Evolutionary conservation across 2,888 invertebrate species (phyloP), one percentile per base, ranked within the genome.

Genomic region (Pimpla rufipes): DNA sequence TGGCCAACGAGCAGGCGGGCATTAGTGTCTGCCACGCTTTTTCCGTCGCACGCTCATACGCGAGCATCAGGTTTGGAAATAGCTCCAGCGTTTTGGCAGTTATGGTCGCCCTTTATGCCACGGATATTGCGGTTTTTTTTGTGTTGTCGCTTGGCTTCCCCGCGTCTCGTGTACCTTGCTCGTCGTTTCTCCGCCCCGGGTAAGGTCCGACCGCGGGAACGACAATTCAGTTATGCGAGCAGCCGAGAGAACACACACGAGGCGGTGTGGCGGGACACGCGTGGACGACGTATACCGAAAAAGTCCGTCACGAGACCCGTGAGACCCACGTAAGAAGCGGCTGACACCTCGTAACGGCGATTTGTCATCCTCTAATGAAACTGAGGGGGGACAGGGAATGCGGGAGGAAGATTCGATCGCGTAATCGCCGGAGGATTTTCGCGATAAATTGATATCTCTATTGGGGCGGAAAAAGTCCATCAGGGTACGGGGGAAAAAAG

Each of bases 11-110:
- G 78, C 45, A n/a, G 62, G 29, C 73, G 50, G 45, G 55, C 74
- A 78, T 82, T 79, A 68, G 74, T 64, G 74, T 82, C 74, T 64
- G 68, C 74, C 68, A 74, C 55, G 67, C 18, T 59, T 77, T 76
- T 81, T 62, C 62, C 40, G n/a, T 16, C 16, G n/a, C 37, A 18
- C 45, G 16, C 37, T 35, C 42, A 5, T 16, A 47, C 57, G 11
- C n/a, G 21, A 47, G 35, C 42, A 29, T 35, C 35, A 70, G 55
- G 47, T 47, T 57, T 18, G 16, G 47, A 13, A 57, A 45, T 45
- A 68, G 73, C 73, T 62, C 11, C 59, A 68, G 47, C 55, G 35
- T 74, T 82, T 55, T 35, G 35, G 77, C 67, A 52, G 59, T 73
- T 76, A 42, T 52, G 70, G 68, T 37, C 57, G 68, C 23, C 73